Conservation (phyloP, 2,888 invertebrate genomes). For the Athetis lepigone region DNA sequence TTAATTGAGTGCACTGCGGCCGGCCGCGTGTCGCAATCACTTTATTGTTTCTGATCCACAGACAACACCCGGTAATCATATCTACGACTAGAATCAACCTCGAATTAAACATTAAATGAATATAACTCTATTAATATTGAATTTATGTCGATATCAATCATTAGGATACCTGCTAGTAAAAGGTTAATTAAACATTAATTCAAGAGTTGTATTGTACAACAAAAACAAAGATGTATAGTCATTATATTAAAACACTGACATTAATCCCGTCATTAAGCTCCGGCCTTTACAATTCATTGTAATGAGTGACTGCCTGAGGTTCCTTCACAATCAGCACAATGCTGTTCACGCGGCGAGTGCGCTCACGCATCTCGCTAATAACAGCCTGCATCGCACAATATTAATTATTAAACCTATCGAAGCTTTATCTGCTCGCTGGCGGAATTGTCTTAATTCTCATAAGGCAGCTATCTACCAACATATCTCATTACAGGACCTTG, state of each 20-base stretch:
- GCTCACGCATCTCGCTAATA: constrained; percentile 58
- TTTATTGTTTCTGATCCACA: constrained; percentile 68
- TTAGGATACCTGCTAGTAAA: constrained; percentile 32
- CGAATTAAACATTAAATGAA: constrained; percentile 52
- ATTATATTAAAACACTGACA: constrained; percentile 51
- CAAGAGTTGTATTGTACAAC: constrained; percentile 17
- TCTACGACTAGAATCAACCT: constrained; percentile 57
- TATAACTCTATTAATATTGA: constrained; percentile 50
- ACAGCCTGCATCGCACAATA: constrained; percentile 61
- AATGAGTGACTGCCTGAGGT: constrained; percentile 51
- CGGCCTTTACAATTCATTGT: constrained; percentile 62
- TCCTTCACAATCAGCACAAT: constrained; percentile 64
- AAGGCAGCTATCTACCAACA: constrained; percentile 82
- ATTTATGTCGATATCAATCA: constrained; percentile 49
- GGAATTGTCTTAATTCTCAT: constrained; percentile 84
- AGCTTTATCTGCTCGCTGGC: constrained; percentile 73
- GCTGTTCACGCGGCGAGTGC: constrained; percentile 48
- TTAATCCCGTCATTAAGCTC: constrained; percentile 58
- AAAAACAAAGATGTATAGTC: constrained; percentile 35
- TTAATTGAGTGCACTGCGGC: constrained; percentile 70
- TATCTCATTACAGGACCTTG: constrained; percentile 89
- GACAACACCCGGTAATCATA: constrained; percentile 55
- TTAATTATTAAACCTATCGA: constrained; percentile 72
- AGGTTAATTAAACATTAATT: constrained; percentile 54
- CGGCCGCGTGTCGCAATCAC: constrained; percentile 68